These are phyloP conservation scores for Hippocampus abdominalis DNA, from an alignment of 2,113 vertebrate species.

Conservation along the genomic window DNA sequence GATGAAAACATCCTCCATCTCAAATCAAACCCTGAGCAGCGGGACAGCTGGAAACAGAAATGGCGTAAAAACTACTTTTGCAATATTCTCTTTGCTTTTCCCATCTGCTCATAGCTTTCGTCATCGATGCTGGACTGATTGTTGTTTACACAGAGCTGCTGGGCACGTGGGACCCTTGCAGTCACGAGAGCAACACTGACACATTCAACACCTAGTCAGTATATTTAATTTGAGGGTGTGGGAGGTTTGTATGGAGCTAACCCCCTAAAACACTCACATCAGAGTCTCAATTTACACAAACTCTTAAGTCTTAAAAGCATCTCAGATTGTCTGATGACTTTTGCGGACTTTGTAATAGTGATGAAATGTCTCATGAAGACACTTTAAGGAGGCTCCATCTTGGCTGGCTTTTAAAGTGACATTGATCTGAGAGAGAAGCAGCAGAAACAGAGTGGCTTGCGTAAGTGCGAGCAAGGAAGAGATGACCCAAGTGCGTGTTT, in stretches of 20 bases:
- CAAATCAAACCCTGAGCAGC: conserved; percentile 25
- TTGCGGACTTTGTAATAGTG: conserved; percentile 13
- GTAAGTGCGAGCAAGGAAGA: conserved; percentile 7
- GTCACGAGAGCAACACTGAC: background rate
- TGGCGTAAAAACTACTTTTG: conserved; percentile 44
- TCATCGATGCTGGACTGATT: conserved; percentile 7
- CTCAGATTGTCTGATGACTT: conserved; percentile 26
- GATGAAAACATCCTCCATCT: conserved; percentile 42
- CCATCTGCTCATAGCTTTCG: conserved; percentile 1
- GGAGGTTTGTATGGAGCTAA: too few relatives aligned
- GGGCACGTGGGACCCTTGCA: conserved; percentile 7
- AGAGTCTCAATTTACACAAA: conserved; percentile 40
- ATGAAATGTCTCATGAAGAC: conserved; percentile 32
- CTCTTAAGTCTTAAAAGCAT: conserved; percentile 11
- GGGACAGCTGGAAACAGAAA: conserved; percentile 35
- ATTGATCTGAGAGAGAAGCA: conserved; percentile 21
- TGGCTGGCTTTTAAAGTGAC: conserved; percentile 8
- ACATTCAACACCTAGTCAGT: background rate
- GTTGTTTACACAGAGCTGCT: conserved; percentile 20
- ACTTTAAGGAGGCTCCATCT: conserved; percentile 17
- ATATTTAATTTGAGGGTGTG: too few relatives aligned
- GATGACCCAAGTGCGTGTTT: conserved; percentile 12
- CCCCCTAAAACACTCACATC: conserved; percentile 41
- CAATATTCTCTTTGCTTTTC: conserved; percentile 29
- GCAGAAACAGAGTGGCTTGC: conserved; percentile 7